Evolutionary conservation across 92 coral and sea anemone species (phyloP).

Genomic region (Zoanthus gigantus): DNA sequence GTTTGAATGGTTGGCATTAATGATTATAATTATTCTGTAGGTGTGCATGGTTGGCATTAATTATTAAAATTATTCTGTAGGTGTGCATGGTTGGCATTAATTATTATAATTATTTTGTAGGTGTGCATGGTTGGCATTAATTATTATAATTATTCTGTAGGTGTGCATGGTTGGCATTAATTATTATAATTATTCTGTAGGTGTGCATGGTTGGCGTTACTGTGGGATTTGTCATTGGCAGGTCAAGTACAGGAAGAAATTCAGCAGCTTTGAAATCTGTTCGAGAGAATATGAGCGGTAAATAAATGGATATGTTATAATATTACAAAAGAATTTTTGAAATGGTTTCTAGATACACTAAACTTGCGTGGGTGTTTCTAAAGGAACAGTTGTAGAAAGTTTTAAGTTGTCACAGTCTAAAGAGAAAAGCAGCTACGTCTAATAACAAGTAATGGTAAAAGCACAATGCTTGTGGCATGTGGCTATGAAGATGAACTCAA

Average conservation of each 20-base stretch:
- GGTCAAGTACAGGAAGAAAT: slow-evolving; percentile 46
- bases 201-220: slow-evolving; percentile 47
- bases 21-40: background rate
- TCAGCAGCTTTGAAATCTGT: slow-evolving; percentile 44
- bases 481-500: no score
- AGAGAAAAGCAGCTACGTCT: no score
- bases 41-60: background rate
- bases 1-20: no score
- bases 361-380: no score
- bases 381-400: no score
- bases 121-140: slow-evolving; percentile 36
- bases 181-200: background rate
- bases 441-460: no score
- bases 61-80: background rate
- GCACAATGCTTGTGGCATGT: no score
- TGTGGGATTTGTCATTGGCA: slow-evolving; percentile 44
- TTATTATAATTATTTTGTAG: background rate
- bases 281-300: slow-evolving; percentile 38
- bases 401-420: no score
- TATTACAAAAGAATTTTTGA: no score
- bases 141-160: background rate
- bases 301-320: background rate
- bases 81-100: slow-evolving; percentile 37
- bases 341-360: no score
- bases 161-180: slow-evolving; percentile 37